These are phyloP conservation scores for Henricia sp. DNA, from an alignment of 53 echinoderm and acorn worm species.

Conservation along the genomic window DNA sequence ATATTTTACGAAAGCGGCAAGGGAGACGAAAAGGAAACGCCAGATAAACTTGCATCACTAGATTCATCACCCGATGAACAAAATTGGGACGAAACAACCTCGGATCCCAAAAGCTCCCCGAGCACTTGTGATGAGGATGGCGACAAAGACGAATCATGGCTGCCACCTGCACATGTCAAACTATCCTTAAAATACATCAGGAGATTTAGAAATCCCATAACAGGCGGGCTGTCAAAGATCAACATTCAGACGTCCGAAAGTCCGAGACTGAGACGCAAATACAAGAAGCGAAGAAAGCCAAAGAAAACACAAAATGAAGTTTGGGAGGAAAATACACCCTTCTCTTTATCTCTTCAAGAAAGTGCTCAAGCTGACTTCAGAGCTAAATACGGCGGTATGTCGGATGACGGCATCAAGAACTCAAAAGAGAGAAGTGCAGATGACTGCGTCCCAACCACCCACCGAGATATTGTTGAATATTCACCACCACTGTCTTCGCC, in stretches of 20 bases:
- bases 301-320: neutral
- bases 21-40: neutral
- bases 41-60: neutral
- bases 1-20: too few species aligned
- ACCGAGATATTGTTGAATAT: too few species aligned
- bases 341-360: neutral
- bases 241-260: slow-evolving; percentile 19
- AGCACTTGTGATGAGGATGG: slow-evolving; percentile 10
- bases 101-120: neutral
- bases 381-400: neutral
- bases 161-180: slow-evolving; percentile 2
- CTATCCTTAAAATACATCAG: slow-evolving; percentile 20
- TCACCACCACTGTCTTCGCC: slow-evolving; percentile 10
- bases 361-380: neutral
- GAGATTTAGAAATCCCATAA: slow-evolving; percentile 39
- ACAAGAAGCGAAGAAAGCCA: neutral
- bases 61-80: neutral
- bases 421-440: neutral
- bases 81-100: neutral
- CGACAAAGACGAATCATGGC: slow-evolving; percentile 5
- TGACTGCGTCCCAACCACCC: too few species aligned
- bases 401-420: neutral
- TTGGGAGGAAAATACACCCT: neutral
- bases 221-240: slow-evolving; percentile 39
- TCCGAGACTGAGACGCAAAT: neutral